phyloP scores from a whole-genome alignment of 2,797 vertebrate species.

The Astyanax mexicanus region DNA sequence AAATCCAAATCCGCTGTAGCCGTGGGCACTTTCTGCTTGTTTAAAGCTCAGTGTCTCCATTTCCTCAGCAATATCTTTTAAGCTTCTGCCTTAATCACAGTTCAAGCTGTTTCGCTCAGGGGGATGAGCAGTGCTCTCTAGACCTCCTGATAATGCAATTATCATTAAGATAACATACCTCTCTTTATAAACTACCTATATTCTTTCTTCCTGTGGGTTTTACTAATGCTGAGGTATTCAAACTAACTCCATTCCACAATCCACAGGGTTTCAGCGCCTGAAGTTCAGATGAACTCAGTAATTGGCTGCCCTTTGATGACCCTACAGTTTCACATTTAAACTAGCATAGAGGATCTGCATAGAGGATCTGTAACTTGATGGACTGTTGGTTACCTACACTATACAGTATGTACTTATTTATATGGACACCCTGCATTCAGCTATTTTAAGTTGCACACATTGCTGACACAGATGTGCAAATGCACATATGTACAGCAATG shows the following conservation, averaged over 20 bases:
- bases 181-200: background rate
- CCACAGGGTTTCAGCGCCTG: background rate
- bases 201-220: background rate
- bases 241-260: background rate
- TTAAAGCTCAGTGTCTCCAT: background rate
- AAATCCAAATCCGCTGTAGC: background rate
- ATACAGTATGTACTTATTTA: no score
- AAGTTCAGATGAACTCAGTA: background rate
- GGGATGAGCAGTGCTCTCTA: background rate
- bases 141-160: background rate
- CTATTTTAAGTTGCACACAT: no score
- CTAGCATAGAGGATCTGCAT: background rate
- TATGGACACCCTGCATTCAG: no score
- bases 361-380: no score
- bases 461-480: no score
- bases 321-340: background rate
- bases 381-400: no score
- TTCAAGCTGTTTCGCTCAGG: background rate
- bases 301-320: background rate
- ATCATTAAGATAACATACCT: background rate
- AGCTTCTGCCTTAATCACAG: slow-evolving; percentile 1
- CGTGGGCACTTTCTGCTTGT: background rate
- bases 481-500: no score
- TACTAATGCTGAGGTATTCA: background rate
- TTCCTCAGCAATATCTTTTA: slow-evolving; percentile 11